Evolutionary conservation across 2,113 vertebrate genomes (phyloP).

Genomic region (Sinocyclocheilus rhinocerous): DNA sequence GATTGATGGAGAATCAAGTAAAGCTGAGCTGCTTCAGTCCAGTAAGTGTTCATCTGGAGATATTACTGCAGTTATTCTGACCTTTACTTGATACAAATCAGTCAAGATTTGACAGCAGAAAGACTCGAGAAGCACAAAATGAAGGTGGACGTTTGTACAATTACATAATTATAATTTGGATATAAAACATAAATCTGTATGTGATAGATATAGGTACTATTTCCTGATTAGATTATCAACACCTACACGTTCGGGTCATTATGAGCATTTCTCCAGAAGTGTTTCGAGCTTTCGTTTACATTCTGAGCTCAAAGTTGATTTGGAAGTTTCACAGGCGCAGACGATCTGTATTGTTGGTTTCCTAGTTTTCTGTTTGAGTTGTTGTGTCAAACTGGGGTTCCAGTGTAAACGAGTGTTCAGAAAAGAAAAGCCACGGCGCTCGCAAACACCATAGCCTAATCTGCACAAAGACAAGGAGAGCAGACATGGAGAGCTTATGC

Average conservation of each 20-base stretch:
- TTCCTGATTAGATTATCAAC: not conserved
- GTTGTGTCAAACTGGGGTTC: slow-evolving; percentile 37
- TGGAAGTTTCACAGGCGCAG: not conserved
- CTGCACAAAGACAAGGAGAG: slow-evolving; percentile 60
- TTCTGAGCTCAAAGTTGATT: not conserved
- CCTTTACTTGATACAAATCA: no score
- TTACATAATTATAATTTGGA: no score
- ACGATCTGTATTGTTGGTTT: not conserved
- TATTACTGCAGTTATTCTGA: no score
- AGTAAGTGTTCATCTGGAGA: no score
- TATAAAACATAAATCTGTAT: not conserved
- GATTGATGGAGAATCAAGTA: no score
- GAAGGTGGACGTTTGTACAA: no score
- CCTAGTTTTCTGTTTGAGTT: slow-evolving; percentile 41
- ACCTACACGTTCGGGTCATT: not conserved
- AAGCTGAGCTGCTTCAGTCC: no score
- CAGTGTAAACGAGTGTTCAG: slow-evolving; percentile 40
- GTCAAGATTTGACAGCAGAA: no score
- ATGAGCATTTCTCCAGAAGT: not conserved
- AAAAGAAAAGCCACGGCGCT: slow-evolving; percentile 30
- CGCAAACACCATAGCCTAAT: slow-evolving; percentile 49
- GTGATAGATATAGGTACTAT: not conserved
- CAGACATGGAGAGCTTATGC: slow-evolving; percentile 68
- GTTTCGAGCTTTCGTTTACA: not conserved
- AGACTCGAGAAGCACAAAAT: no score